phyloP scores from a whole-genome alignment of 2,113 vertebrate species.

The Pyrgilauda ruficollis region DNA sequence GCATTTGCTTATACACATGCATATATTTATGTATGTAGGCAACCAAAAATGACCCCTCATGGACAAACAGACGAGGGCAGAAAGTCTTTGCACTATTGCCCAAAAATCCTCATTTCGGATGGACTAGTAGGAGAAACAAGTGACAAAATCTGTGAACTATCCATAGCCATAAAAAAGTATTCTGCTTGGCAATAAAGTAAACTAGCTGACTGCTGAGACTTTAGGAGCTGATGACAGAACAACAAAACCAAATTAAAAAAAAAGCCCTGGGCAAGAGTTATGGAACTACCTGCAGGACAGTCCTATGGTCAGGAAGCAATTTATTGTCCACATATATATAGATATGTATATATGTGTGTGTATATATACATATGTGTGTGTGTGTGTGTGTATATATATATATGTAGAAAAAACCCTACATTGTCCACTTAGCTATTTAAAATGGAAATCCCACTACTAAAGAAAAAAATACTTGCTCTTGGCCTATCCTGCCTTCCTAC shows the following conservation, averaged over 20 bases:
- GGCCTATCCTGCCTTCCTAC: background rate
- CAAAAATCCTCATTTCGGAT: background rate
- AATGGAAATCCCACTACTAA: background rate
- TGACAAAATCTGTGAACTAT: background rate
- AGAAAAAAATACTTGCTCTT: background rate
- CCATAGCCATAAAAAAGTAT: background rate
- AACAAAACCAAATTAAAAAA: background rate
- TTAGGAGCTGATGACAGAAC: background rate
- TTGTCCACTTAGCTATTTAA: background rate
- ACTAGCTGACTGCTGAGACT: background rate
- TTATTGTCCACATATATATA: background rate
- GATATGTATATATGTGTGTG: too few relatives aligned
- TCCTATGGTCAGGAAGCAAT: background rate
- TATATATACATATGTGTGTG: background rate
- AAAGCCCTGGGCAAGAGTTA: accelerated
- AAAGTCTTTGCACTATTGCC: background rate
- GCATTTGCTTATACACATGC: background rate
- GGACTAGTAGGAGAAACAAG: background rate
- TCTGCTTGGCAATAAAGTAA: background rate
- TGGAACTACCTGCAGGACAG: background rate
- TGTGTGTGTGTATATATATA: background rate
- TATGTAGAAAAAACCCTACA: accelerated
- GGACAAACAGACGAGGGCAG: background rate
- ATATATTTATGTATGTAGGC: background rate
- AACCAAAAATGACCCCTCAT: background rate